Evolutionary conservation across 2,113 vertebrate species (phyloP).

Genomic region (Protobothrops mucrosquamatus): DNA sequence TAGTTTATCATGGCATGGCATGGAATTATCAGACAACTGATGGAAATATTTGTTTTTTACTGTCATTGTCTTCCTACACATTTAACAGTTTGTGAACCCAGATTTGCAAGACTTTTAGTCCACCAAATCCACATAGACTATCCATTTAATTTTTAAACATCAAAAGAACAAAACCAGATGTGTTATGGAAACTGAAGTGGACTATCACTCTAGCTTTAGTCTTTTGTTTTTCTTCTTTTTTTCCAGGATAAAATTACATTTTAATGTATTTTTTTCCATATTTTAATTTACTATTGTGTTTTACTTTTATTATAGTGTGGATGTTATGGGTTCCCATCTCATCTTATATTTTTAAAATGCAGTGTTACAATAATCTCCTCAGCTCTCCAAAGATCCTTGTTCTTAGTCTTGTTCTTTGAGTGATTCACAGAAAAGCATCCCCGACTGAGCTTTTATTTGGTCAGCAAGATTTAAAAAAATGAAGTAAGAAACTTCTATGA

Average conservation of each 20-base stretch:
- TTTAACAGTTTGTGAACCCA: background rate
- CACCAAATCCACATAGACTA: background rate
- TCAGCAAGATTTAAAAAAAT: background rate
- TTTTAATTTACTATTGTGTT: background rate
- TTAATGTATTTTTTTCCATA: background rate
- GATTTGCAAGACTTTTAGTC: background rate
- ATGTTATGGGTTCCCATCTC: background rate
- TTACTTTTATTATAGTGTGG: background rate
- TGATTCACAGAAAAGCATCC: background rate
- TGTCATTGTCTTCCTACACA: background rate
- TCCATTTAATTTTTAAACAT: background rate
- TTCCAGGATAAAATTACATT: background rate
- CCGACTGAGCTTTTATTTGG: slow-evolving; percentile 17
- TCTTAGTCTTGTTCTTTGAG: background rate
- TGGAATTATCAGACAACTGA: background rate
- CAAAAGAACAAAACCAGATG: background rate
- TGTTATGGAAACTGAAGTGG: background rate
- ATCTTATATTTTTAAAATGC: background rate
- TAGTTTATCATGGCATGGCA: background rate
- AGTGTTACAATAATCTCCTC: background rate
- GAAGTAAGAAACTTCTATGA: background rate
- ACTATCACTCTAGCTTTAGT: background rate
- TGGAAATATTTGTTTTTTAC: background rate
- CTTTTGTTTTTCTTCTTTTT: background rate
- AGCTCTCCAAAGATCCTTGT: background rate